Evolutionary conservation across 2,797 vertebrate species (phyloP).

Genomic region (Discoglossus pictus): DNA sequence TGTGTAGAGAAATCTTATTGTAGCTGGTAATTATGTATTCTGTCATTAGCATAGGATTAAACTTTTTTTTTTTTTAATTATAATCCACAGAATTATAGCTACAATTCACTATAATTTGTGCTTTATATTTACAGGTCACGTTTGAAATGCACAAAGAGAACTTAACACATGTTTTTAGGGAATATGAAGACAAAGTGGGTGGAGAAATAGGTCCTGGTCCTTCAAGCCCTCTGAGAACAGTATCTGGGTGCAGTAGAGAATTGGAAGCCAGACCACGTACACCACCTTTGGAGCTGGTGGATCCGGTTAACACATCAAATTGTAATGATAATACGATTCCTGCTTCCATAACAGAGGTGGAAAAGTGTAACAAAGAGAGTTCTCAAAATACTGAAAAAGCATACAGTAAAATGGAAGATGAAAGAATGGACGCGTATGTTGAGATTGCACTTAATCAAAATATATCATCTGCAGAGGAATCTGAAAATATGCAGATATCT

Average conservation of each 20-base stretch:
- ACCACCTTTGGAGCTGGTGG: constrained; percentile 52
- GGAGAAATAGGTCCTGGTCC: constrained; percentile 54
- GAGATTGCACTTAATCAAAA: constrained; percentile 27
- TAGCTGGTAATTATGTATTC: too few species aligned
- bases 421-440: constrained; percentile 25
- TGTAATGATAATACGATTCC: constrained; percentile 12
- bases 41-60: too few species aligned
- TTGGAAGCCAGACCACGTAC: constrained; percentile 55
- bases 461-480: neutral
- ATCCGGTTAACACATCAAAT: constrained; percentile 34
- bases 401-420: constrained; percentile 47
- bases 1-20: too few species aligned
- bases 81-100: neutral
- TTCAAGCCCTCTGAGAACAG: constrained; percentile 67
- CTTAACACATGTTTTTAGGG: constrained; percentile 82
- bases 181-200: constrained; percentile 79
- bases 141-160: constrained; percentile 95
- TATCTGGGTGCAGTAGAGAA: constrained; percentile 73
- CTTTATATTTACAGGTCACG: constrained; percentile 78
- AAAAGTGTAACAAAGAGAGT: constrained; percentile 36
- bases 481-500: neutral
- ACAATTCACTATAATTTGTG: constrained; percentile 42
- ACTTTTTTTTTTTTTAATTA: too few species aligned
- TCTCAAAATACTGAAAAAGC: constrained; percentile 36
- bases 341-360: constrained; percentile 38